Evolutionary conservation across 2,113 vertebrate genomes (phyloP).

Genomic region (Bos indicus): DNA sequence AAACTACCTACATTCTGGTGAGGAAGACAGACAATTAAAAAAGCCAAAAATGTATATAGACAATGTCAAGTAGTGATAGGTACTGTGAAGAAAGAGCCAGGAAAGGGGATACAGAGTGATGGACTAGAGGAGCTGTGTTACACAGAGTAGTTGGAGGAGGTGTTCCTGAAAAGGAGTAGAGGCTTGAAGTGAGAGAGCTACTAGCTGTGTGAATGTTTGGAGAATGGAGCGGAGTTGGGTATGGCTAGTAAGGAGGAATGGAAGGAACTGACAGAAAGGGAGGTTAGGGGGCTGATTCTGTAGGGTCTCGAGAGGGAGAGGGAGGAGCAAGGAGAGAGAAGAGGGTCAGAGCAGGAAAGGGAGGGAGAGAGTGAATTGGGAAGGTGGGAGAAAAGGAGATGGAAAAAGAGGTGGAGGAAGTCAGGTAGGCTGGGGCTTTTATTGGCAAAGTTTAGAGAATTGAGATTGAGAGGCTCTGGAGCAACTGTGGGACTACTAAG

Average conservation of each 20-base stretch:
- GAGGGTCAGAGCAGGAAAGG: background rate
- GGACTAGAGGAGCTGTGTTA: background rate
- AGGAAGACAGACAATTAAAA: background rate
- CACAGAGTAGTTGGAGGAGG: background rate
- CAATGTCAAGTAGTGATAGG: background rate
- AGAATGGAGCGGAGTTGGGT: background rate
- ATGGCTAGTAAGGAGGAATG: background rate
- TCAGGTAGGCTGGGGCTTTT: background rate
- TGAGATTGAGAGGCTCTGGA: background rate
- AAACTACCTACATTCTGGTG: background rate
- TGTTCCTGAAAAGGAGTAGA: background rate
- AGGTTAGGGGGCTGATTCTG: background rate
- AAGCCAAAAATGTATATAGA: background rate
- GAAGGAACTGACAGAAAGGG: background rate
- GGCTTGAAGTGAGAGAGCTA: background rate
- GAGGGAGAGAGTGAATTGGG: background rate
- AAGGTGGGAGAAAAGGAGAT: background rate
- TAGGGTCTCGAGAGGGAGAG: background rate
- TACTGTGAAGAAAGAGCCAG: background rate
- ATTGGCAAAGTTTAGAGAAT: background rate
- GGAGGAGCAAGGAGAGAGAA: background rate
- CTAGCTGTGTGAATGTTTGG: background rate
- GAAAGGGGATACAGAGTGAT: background rate
- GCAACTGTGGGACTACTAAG: background rate
- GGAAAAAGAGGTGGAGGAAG: background rate